Evolutionary conservation across 2,888 invertebrate genomes (phyloP).

Genomic region (Junonia oenone): DNA sequence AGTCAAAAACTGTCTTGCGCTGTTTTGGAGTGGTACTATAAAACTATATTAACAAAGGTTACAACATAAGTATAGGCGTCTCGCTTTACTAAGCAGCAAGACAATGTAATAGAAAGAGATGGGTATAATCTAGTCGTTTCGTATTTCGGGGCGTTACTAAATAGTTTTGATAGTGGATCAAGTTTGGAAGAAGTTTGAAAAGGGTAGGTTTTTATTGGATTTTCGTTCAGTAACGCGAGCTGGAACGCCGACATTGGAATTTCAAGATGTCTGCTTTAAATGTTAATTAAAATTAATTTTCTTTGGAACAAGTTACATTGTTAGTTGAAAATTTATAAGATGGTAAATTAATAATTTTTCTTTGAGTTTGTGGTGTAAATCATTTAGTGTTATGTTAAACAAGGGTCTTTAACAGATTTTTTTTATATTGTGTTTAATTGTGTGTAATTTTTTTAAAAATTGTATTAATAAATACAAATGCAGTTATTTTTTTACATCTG

Average conservation of each 20-base stretch:
- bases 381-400: too few relatives aligned
- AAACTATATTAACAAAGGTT: slow-evolving; percentile 74
- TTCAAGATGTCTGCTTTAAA: slow-evolving; percentile 42
- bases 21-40: slow-evolving; percentile 30
- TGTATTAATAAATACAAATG: too few relatives aligned
- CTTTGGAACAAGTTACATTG: background rate
- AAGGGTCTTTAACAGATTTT: too few relatives aligned
- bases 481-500: too few relatives aligned
- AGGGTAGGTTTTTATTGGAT: slow-evolving; percentile 72
- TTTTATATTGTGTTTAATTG: too few relatives aligned
- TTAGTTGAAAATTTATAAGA: background rate
- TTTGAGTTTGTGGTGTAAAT: too few relatives aligned
- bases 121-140: slow-evolving; percentile 37
- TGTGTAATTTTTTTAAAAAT: too few relatives aligned
- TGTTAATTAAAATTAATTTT: slow-evolving; percentile 9
- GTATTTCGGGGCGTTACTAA: slow-evolving; percentile 52
- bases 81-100: slow-evolving; percentile 42
- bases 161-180: slow-evolving; percentile 69
- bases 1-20: slow-evolving; percentile 26
- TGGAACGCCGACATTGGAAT: slow-evolving; percentile 46
- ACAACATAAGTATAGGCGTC: slow-evolving; percentile 51
- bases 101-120: slow-evolving; percentile 44
- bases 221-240: slow-evolving; percentile 51
- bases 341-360: too few relatives aligned
- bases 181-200: slow-evolving; percentile 75